phyloP scores from a whole-genome alignment of 2,888 invertebrate genomes.

The Unio delphinus region DNA sequence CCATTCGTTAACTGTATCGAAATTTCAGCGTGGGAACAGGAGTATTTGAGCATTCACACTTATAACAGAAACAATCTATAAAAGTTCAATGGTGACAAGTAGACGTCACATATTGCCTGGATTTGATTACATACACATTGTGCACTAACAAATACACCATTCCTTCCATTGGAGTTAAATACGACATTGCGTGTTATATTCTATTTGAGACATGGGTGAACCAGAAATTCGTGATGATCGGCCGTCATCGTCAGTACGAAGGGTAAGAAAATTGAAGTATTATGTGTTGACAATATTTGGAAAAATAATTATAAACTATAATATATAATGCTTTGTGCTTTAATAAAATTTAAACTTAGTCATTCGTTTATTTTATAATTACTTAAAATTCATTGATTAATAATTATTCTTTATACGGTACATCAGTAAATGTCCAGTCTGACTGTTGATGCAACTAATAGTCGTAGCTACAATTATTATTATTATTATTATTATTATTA shows the following conservation, averaged over 20 bases:
- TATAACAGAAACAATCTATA: conserved; percentile 45
- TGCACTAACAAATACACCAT: too few species aligned
- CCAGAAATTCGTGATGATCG: too few species aligned
- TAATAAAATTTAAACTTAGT: background rate
- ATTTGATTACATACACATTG: too few species aligned
- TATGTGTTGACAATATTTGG: too few species aligned
- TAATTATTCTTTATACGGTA: background rate
- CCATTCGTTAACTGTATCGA: conserved; percentile 52
- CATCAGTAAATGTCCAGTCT: background rate
- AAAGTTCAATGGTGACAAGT: conserved; percentile 22
- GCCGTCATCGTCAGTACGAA: too few species aligned
- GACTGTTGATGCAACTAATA: background rate
- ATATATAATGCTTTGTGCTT: background rate
- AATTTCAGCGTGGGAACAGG: conserved; percentile 63
- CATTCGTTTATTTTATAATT: background rate
- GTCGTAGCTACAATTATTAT: background rate
- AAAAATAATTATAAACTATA: too few species aligned
- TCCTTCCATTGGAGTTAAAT: too few species aligned
- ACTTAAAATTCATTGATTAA: too few species aligned
- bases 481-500: conserved; percentile 2
- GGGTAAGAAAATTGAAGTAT: too few species aligned
- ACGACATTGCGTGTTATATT: too few species aligned
- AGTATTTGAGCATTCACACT: conserved; percentile 60
- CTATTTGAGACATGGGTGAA: too few species aligned
- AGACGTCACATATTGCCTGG: too few species aligned